Evolutionary conservation across 1,140 invertebrate genomes (phyloP).

Genomic region (Pogonus chalceus): DNA sequence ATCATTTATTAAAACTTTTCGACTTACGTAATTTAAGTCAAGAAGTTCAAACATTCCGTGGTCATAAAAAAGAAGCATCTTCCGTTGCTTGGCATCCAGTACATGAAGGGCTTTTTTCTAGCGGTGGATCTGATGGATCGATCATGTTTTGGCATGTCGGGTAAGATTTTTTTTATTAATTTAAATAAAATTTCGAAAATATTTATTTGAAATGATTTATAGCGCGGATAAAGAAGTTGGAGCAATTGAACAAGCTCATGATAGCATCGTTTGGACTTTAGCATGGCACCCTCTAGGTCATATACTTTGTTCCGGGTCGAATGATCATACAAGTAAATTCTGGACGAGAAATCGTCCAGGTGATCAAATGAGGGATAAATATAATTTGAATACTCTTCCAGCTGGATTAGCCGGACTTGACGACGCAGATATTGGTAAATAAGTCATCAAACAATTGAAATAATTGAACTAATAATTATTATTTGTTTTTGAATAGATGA

Average conservation of each 20-base stretch:
- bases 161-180: slow-evolving; percentile 39
- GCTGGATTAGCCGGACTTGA: slow-evolving; percentile 59
- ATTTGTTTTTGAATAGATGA: slow-evolving; percentile 48
- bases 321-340: slow-evolving; percentile 97
- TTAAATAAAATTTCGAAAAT: background rate
- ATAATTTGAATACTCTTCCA: slow-evolving; percentile 88
- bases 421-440: slow-evolving; percentile 58
- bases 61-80: slow-evolving; percentile 97
- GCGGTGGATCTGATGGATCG: slow-evolving; percentile 93
- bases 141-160: slow-evolving; percentile 98
- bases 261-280: slow-evolving; percentile 97
- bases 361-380: slow-evolving; percentile 95
- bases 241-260: slow-evolving; percentile 94
- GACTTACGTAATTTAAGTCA: slow-evolving; percentile 90
- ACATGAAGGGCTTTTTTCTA: slow-evolving; percentile 92
- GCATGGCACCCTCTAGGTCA: slow-evolving; percentile 99
- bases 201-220: slow-evolving; percentile 19
- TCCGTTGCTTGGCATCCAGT: slow-evolving; percentile 96
- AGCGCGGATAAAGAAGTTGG: slow-evolving; percentile 97
- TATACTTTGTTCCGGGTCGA: slow-evolving; percentile 94
- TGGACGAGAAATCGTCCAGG: slow-evolving; percentile 98
- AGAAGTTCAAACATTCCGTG: slow-evolving; percentile 93
- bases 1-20: slow-evolving; percentile 96
- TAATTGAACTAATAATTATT: background rate
- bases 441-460: background rate